Evolutionary conservation across 92 coral and sea anemone genomes (phyloP), one percentile per base, ranked within the genome.

Genomic region (Bergia puertoricense): DNA sequence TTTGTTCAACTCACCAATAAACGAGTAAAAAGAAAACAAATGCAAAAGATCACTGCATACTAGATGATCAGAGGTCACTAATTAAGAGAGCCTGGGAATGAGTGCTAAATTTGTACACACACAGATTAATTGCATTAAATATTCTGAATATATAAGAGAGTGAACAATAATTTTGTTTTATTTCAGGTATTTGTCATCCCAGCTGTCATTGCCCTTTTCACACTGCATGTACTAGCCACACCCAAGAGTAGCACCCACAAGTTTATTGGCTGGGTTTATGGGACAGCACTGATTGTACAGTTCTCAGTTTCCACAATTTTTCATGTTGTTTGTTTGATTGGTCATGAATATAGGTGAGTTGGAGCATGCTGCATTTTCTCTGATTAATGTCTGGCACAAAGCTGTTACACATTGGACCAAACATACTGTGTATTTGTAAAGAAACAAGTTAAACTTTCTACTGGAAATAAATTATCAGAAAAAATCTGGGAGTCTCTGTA

Each of bases 191-290:
- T 93, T 88, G 89, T 97, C 20, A 74, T 95, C 1, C 99, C 99
- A 66, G 98, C 96, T 36, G 67, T 92, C 54, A 88, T 81, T 86
- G 98, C 98, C 59, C 85, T 84, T 74, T 81, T 71, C 18, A 88
- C 88, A 41, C 92, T 97, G 1, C 92, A 90, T 45, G 88, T 76
- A 37, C 82, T 85, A 42, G 93, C 96, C 36, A 57, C 69, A 59
- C 56, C 83, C 51, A 94, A 92, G 72, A 91, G 97, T 41, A 78
- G 79, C 77, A 86, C 85, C 45, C 98, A 97, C 75, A 86, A 90
- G 71, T 80, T 91, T 37, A 96, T 95, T 83, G 98, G 98, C 57
- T 89, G 93, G 93, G 90, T 97, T 48, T 97, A 97, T 82, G 99
- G 99, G 40, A 77, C 79, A 16, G 91, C 94, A 37, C 91, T 97